phyloP scores from a whole-genome alignment of 1,140 invertebrate species.

The Drosophila aff. region DNA sequence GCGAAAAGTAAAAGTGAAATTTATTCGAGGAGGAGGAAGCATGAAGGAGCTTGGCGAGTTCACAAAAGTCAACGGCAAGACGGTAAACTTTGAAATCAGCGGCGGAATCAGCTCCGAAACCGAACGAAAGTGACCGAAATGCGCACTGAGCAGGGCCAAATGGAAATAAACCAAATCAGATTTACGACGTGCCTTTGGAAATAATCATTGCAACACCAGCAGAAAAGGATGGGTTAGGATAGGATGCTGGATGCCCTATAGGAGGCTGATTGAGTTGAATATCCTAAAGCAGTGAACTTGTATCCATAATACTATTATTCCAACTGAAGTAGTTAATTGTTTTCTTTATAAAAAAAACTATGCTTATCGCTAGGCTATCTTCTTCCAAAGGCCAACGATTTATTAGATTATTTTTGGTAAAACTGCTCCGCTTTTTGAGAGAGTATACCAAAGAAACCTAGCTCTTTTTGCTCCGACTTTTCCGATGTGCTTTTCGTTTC shows the following conservation, averaged over 20 bases:
- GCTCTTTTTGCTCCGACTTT: neutral
- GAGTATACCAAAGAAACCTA: neutral
- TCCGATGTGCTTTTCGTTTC: neutral
- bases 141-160: constrained; percentile 47
- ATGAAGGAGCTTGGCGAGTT: constrained; percentile 21
- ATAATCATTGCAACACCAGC: constrained; percentile 10
- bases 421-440: neutral
- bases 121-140: constrained; percentile 60
- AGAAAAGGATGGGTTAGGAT: neutral
- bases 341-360: neutral
- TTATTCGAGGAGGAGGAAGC: constrained; percentile 26
- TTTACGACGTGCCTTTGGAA: constrained; percentile 69
- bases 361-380: neutral
- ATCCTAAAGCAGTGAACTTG: neutral
- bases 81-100: constrained; percentile 34
- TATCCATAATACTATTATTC: neutral
- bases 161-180: constrained; percentile 77
- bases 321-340: neutral
- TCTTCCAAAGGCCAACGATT: neutral
- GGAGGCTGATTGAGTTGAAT: neutral
- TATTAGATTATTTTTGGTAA: too few relatives aligned
- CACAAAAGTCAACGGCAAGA: constrained; percentile 25
- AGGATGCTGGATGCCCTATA: neutral
- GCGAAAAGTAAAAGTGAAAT: constrained; percentile 69
- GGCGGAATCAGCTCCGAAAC: constrained; percentile 49